These are phyloP conservation scores for Pogonomyrmex californicus DNA, from an alignment of 1,140 invertebrate genomes.

Conservation along the genomic window DNA sequence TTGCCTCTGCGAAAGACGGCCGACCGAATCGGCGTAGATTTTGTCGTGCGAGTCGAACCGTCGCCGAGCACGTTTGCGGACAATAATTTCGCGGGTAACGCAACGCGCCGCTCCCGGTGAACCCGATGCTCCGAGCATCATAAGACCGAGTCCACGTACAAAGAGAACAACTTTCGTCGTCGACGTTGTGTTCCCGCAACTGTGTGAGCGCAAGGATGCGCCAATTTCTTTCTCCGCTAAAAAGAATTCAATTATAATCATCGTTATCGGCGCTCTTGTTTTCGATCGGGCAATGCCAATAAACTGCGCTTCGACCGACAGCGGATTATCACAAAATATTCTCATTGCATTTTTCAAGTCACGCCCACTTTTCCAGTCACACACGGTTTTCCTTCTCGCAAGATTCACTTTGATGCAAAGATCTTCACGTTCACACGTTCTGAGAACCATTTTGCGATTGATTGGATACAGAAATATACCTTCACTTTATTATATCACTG, in stretches of 20 bases:
- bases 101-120: constrained; percentile 36
- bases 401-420: too few relatives aligned
- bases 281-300: background rate
- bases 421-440: background rate
- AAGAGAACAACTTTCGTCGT: constrained; percentile 50
- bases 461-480: too few relatives aligned
- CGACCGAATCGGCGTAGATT: constrained; percentile 46
- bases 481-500: too few relatives aligned
- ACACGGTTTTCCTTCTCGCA: background rate
- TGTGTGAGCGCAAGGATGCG: background rate
- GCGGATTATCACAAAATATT: background rate
- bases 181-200: background rate
- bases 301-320: background rate
- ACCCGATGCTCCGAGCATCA: constrained; percentile 37
- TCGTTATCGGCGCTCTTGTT: background rate
- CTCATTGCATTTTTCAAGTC: background rate
- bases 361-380: background rate
- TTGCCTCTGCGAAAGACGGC: constrained; percentile 49
- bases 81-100: constrained; percentile 64
- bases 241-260: constrained; percentile 27
- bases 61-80: constrained; percentile 27
- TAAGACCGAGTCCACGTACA: constrained; percentile 35
- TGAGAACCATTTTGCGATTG: background rate
- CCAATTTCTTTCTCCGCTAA: too few relatives aligned
- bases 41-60: constrained; percentile 31